Conservation (phyloP, 2,113 vertebrate species). For the Xiphophorus couchianus region DNA sequence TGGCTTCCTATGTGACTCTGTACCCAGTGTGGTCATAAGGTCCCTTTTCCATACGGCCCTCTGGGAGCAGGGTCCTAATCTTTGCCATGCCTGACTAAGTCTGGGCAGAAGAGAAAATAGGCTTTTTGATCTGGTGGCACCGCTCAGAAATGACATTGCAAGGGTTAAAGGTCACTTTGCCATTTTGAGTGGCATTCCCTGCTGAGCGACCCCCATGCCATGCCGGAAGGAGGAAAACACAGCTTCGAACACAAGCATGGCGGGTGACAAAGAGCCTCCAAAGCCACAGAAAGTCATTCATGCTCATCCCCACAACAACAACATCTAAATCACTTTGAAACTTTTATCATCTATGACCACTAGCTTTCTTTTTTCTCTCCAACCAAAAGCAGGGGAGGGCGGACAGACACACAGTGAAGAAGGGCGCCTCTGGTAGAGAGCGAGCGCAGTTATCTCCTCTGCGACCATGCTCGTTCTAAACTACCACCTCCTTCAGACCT, state of each 20-base stretch:
- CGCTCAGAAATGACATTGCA: conserved; percentile 46
- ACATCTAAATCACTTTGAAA: conserved; percentile 59
- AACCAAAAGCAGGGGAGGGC: conserved; percentile 27
- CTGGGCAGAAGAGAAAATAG: conserved; percentile 25
- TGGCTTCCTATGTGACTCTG: conserved; percentile 51
- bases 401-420: conserved; percentile 43
- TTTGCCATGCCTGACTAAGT: conserved; percentile 46
- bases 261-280: conserved; percentile 55
- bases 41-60: conserved; percentile 67
- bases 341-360: conserved; percentile 54
- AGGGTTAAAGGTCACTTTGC: conserved; percentile 66
- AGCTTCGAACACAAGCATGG: conserved; percentile 41
- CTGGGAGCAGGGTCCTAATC: conserved; percentile 58
- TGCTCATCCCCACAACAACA: conserved; percentile 9
- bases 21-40: conserved; percentile 66
- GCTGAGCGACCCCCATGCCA: conserved; percentile 51
- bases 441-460: conserved; percentile 63
- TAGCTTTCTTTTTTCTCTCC: conserved; percentile 45
- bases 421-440: conserved; percentile 51
- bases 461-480: conserved; percentile 62
- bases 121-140: conserved; percentile 26
- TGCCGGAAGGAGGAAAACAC: conserved; percentile 49
- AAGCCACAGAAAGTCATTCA: conserved; percentile 29
- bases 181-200: conserved; percentile 62
- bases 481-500: conserved; percentile 67